Conservation (phyloP, 1,140 invertebrate genomes). For the Drosophila leontia region DNA sequence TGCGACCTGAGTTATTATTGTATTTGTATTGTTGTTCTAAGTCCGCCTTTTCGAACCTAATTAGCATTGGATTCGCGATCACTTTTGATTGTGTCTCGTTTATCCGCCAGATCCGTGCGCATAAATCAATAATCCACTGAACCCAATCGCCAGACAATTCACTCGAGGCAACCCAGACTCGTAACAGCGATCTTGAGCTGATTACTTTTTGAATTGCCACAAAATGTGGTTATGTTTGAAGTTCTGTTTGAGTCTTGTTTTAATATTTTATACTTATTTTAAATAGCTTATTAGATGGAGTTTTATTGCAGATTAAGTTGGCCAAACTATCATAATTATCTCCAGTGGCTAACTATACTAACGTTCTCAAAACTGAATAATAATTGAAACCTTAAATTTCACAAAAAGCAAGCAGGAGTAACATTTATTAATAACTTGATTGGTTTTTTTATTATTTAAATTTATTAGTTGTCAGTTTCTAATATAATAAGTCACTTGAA, state of each 20-base stretch:
- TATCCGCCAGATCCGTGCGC: slow-evolving; percentile 69
- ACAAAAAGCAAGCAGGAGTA: not conserved
- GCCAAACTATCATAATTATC: not conserved
- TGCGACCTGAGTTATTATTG: slow-evolving; percentile 26
- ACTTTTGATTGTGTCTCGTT: slow-evolving; percentile 48
- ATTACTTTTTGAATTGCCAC: slow-evolving; percentile 57
- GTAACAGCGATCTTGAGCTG: slow-evolving; percentile 70
- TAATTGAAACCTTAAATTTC: not conserved
- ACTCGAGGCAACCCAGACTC: slow-evolving; percentile 38
- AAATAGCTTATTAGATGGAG: not conserved
- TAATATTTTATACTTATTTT: slow-evolving; percentile 9
- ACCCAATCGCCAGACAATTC: slow-evolving; percentile 45
- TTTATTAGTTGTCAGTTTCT: too few relatives aligned
- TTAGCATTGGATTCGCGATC: slow-evolving; percentile 69
- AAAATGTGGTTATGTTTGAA: slow-evolving; percentile 39
- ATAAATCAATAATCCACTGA: slow-evolving; percentile 73
- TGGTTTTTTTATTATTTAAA: too few relatives aligned
- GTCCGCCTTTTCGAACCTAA: slow-evolving; percentile 66
- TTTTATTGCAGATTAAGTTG: not conserved
- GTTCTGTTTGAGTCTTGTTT: slow-evolving; percentile 8
- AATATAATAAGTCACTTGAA: not conserved
- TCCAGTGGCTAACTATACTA: not conserved
- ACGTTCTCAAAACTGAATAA: not conserved
- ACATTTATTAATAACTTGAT: too few relatives aligned
- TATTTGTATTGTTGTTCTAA: slow-evolving; percentile 57